Percentiles rank a stretch among this genome's conserved stretches.
Evolutionary conservation across 2,888 invertebrate species (phyloP).

Genomic region (Tupiocoris notatus): DNA sequence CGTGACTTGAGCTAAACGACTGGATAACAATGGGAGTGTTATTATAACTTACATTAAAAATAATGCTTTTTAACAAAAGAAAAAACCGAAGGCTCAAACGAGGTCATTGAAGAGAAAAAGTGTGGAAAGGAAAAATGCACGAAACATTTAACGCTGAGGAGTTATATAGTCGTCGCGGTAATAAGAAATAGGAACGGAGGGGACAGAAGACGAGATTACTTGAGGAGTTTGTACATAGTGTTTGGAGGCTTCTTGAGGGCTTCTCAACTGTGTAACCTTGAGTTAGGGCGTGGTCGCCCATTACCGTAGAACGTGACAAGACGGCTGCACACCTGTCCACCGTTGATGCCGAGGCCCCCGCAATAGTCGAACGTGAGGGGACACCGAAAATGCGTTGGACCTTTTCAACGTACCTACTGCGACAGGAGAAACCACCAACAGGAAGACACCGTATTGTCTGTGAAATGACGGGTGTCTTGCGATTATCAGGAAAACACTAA

Average conservation of each 20-base stretch:
- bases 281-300: slow-evolving; percentile 35
- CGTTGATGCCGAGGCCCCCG: neutral
- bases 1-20: too few relatives aligned
- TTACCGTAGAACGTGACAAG: slow-evolving; percentile 31
- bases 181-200: neutral
- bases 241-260: neutral
- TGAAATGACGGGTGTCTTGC: neutral
- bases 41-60: too few relatives aligned
- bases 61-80: too few relatives aligned
- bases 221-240: neutral
- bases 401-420: neutral
- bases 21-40: too few relatives aligned
- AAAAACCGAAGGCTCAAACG: too few relatives aligned
- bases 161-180: slow-evolving; percentile 26
- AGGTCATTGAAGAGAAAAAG: too few relatives aligned
- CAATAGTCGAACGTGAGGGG: slow-evolving; percentile 24
- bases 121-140: too few relatives aligned
- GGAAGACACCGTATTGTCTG: too few relatives aligned
- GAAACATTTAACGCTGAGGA: slow-evolving; percentile 16
- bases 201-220: slow-evolving; percentile 12
- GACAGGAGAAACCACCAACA: too few relatives aligned
- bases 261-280: slow-evolving; percentile 7
- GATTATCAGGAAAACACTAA: neutral
- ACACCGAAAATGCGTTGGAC: slow-evolving; percentile 23
- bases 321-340: slow-evolving; percentile 38